Evolutionary conservation across 2,888 invertebrate species (phyloP), one percentile per base, ranked within the genome.

Genomic region (Rhagium mordax): DNA sequence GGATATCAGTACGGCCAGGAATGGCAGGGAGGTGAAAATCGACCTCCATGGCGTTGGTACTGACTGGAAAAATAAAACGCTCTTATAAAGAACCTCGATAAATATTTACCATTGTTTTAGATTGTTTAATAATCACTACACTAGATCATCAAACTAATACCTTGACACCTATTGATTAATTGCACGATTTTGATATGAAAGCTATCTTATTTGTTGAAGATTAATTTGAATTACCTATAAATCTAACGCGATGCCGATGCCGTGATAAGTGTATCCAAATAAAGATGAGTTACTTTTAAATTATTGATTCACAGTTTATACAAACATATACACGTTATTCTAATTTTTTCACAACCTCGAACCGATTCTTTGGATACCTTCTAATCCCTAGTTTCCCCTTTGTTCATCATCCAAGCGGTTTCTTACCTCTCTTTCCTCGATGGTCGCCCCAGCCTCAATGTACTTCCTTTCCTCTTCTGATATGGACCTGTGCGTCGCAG

Each of bases 21-120:
- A 93, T 0, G 95, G 94, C 27, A 92, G 83, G 0, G 94, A 95
- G 0, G 92, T 94, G 57, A 93, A 87, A 73, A 96, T 94, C 2
- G 91, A 88, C 66, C 86, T 87, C 95, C 95, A 96, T 0, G 96
- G 96, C 0, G 93, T 94, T 10, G 89, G 84, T 51, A 79, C 33
- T 27, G 72, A 59, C 80, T 80, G 66, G 60, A 68, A 76, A 70
- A 16, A n/a, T n/a, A n/a, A n/a, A n/a, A n/a, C n/a, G n/a, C n/a
- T n/a, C n/a, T n/a, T n/a, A n/a, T n/a, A n/a, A n/a, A n/a, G n/a
- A n/a, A n/a, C n/a, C n/a, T 41, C 13, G 41, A 41, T 13, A 13
- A 41, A 41, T 13, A 41, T 41, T 41, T 41, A 13, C 41, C 13
- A 41, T 41, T 41, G 41, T 41, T 41, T 41, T 41, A 13, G 10